Evolutionary conservation across 1,140 invertebrate genomes (phyloP), one percentile per base, ranked within the genome.

Genomic region (Gryllus bimaculatus): DNA sequence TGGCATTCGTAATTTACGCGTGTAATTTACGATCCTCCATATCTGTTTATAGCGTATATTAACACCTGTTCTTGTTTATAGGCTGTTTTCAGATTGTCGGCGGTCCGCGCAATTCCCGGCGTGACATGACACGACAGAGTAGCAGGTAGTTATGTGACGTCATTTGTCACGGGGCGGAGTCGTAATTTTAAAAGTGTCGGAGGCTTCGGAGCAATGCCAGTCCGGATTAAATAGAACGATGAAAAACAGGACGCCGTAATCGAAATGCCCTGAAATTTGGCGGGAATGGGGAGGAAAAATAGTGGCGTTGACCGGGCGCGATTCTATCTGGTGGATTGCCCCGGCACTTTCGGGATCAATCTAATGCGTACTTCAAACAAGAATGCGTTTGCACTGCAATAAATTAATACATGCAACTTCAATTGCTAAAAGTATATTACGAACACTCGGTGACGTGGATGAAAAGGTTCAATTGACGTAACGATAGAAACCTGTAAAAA

Each of bases 31-130:
- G 54, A 66, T 66, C 54, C 54, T 66, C 54, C 54, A 66, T 66
- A 66, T 66, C 54, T 66, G 54, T 66, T 66, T 66, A 66, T 66
- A 66, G 54, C 54, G 54, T 13, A 66, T 66, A 66, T 66, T 66
- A 66, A 66, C 54, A 66, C 54, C 54, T 66, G 54, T 66, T 66
- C 54, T 66, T 66, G 54, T 66, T 66, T 66, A 66, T 66, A 66
- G 54, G 54, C 54, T 66, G 54, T 66, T 66, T 66, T 66, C 54
- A 66, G 54, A 66, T 66, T 66, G 54, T 66, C 54, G 54, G 54
- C 54, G 10, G 2, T 66, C 18, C 54, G 54, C 54, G 54, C 54
- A 66, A 66, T 66, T 66, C 54, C 54, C 54, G 7, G 10, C 54
- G 54, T 66, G 54, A 66, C 54, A 66, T 66, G 54, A 66, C 54